Evolutionary conservation across 2,888 invertebrate species (phyloP).

Genomic region (Sthenelais limicola): DNA sequence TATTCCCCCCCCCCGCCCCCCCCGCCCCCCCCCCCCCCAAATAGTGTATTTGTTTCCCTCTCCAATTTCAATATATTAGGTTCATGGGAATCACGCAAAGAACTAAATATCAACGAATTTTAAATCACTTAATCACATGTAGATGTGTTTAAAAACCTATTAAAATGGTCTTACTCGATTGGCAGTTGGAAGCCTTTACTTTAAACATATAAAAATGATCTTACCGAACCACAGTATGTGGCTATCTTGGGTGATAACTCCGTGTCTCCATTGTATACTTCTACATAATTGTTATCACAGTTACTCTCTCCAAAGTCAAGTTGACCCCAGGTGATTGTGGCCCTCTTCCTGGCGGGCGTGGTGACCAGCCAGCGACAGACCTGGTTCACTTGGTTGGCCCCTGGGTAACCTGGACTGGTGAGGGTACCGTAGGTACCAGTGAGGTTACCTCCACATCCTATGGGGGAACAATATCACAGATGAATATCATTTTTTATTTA

Average conservation of each 20-base stretch:
- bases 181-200: background rate
- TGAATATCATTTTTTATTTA: no score
- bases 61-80: no score
- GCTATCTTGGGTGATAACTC: conserved; percentile 77
- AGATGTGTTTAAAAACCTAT: no score
- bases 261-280: conserved; percentile 77
- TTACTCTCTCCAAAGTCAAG: conserved; percentile 10
- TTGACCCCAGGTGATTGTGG: background rate
- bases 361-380: conserved; percentile 86
- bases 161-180: no score
- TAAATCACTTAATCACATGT: no score
- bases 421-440: conserved; percentile 82
- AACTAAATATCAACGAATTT: no score
- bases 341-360: conserved; percentile 72
- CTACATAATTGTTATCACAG: conserved; percentile 50
- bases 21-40: no score
- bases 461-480: no score
- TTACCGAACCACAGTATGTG: conserved; percentile 76
- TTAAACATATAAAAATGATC: no score
- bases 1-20: no score
- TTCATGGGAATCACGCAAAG: no score
- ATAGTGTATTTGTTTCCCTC: no score
- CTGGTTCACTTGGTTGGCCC: conserved; percentile 83
- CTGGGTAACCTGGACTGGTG: conserved; percentile 88
- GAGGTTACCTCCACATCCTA: conserved; percentile 77